phyloP scores from a whole-genome alignment of 2,113 vertebrate genomes.

The Accipiter cooperii region DNA sequence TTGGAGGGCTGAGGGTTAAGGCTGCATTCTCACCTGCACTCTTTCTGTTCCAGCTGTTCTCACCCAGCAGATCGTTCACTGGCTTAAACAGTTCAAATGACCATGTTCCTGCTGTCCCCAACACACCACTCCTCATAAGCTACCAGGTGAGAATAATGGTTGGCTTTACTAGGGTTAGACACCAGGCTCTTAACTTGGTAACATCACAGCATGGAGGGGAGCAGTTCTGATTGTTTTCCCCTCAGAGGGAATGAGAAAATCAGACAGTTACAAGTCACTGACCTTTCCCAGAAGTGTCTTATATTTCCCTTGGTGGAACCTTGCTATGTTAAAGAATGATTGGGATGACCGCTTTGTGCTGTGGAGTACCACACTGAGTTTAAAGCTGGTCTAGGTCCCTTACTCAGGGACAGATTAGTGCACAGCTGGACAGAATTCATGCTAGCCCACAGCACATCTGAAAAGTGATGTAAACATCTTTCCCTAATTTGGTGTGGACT shows the following conservation, averaged over 20 bases:
- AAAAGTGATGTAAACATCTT: neutral
- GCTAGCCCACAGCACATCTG: neutral
- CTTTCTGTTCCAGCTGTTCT: slow-evolving; percentile 77
- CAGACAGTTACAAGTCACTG: neutral
- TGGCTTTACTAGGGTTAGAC: neutral
- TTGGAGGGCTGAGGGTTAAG: neutral
- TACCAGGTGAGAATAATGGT: slow-evolving; percentile 78
- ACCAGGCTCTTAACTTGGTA: neutral
- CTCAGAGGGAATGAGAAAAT: neutral
- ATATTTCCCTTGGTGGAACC: neutral
- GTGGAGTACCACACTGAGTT: neutral
- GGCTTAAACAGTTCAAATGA: slow-evolving; percentile 81
- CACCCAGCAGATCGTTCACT: slow-evolving; percentile 69
- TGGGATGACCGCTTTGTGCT: neutral
- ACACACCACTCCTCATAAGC: slow-evolving; percentile 80
- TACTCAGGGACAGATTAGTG: neutral
- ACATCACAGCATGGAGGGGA: neutral
- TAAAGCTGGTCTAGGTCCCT: neutral
- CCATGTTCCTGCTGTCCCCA: slow-evolving; percentile 74
- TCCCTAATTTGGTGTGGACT: neutral
- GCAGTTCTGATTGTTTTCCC: neutral
- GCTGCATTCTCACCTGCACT: neutral
- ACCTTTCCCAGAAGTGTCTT: neutral
- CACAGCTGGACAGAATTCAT: neutral
- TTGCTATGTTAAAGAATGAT: rapidly evolving